Conservation (phyloP, 2,113 vertebrate species). For the Chelonoidis abingdonii region DNA sequence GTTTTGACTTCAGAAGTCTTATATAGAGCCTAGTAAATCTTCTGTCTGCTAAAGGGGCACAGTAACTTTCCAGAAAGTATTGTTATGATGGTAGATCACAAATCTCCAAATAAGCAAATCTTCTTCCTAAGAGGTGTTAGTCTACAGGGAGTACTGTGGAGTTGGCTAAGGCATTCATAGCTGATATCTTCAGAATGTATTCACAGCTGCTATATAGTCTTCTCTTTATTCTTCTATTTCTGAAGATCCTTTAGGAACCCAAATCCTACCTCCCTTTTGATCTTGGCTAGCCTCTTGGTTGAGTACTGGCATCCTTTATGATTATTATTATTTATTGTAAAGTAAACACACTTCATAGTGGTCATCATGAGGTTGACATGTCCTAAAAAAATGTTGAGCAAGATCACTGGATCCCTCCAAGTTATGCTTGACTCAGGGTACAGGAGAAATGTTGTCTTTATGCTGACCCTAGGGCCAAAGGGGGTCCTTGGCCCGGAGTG, state of each 20-base stretch:
- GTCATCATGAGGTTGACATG: background rate
- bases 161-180: background rate
- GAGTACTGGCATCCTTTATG: background rate
- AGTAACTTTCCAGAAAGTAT: background rate
- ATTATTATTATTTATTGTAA: background rate
- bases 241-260: background rate
- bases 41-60: rapidly evolving
- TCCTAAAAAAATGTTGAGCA: background rate
- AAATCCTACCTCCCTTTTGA: background rate
- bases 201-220: rapidly evolving
- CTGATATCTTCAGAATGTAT: background rate
- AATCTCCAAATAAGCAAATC: background rate
- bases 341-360: background rate
- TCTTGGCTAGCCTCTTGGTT: background rate
- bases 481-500: background rate
- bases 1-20: background rate
- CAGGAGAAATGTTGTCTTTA: background rate
- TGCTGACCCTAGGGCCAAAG: background rate
- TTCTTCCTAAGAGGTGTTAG: background rate
- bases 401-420: background rate
- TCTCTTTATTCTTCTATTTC: background rate
- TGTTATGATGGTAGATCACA: background rate
- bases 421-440: background rate
- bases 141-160: background rate
- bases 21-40: background rate